A percentile compares a stretch with the other conserved stretches of the same genome.
phyloP scores from a whole-genome alignment of 2,113 vertebrate genomes.

The Cyanocitta stelleri region DNA sequence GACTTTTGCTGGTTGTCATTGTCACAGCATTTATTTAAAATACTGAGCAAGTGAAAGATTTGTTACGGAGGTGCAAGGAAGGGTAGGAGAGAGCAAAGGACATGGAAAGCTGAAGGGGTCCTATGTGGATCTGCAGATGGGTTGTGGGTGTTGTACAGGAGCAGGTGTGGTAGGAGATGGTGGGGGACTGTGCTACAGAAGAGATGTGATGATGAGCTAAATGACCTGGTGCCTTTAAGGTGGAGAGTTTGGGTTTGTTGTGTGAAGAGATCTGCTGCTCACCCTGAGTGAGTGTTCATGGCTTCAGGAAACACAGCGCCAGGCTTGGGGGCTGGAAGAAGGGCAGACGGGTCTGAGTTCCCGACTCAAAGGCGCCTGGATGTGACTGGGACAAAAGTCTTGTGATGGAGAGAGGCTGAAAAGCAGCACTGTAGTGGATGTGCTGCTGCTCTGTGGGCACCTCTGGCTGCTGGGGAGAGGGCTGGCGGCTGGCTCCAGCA shows the following conservation, averaged over 20 bases:
- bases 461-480: not conserved
- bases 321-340: not conserved
- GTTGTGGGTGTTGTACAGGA: not conserved
- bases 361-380: not conserved
- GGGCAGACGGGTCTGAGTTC: not conserved
- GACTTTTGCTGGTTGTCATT: not conserved
- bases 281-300: fast-evolving
- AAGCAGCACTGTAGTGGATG: not conserved
- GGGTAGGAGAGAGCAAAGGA: not conserved
- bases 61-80: not conserved
- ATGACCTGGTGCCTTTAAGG: not conserved
- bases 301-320: not conserved
- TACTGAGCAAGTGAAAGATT: not conserved
- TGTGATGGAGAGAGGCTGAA: not conserved
- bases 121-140: fast-evolving
- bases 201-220: not conserved
- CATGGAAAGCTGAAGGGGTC: fast-evolving
- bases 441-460: not conserved
- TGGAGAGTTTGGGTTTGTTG: not conserved
- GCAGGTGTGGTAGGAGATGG: not conserved
- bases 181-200: not conserved
- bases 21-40: not conserved
- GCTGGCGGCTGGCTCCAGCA: not conserved
- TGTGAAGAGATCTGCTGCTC: not conserved
- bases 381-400: not conserved